phyloP scores from a whole-genome alignment of 2,113 vertebrate species.

The Greenwoodochromis staneri region DNA sequence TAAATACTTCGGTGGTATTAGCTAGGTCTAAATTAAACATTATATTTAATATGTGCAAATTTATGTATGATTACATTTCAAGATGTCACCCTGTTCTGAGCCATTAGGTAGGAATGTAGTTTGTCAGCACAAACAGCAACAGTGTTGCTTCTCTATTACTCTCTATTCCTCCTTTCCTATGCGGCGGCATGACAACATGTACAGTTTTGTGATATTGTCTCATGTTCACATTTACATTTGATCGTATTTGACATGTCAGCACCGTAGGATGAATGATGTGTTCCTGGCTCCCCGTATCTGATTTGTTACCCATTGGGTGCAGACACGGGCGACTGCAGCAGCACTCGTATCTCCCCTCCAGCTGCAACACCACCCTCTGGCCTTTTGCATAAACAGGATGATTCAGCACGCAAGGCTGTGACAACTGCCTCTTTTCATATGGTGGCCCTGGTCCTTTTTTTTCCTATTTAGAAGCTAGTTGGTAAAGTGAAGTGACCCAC shows the following conservation, averaged over 20 bases:
- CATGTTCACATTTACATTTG: not conserved
- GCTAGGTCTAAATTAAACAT: not conserved
- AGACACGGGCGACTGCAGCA: not conserved
- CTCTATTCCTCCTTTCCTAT: not conserved
- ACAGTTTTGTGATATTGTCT: not conserved
- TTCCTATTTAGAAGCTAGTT: not conserved
- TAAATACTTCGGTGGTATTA: not conserved
- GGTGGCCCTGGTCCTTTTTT: not conserved
- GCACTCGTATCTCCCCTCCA: conserved; percentile 4
- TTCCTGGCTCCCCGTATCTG: conserved; percentile 16
- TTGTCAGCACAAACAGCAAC: not conserved
- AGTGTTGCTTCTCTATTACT: not conserved
- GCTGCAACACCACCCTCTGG: conserved; percentile 13
- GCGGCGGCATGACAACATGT: not conserved
- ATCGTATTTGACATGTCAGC: conserved; percentile 22
- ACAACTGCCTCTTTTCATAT: conserved; percentile 1
- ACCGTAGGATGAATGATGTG: conserved; percentile 27
- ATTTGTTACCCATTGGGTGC: conserved; percentile 33
- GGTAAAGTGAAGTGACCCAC: conserved; percentile 54
- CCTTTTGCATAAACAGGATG: conserved; percentile 44
- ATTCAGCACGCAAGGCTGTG: conserved; percentile 33
- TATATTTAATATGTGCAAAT: not conserved
- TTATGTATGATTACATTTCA: not conserved
- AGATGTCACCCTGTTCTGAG: not conserved
- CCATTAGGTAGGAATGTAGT: not conserved